These are phyloP conservation scores for Bradynema listronoti DNA, from an alignment of 1,140 invertebrate species.

Conservation along the genomic window DNA sequence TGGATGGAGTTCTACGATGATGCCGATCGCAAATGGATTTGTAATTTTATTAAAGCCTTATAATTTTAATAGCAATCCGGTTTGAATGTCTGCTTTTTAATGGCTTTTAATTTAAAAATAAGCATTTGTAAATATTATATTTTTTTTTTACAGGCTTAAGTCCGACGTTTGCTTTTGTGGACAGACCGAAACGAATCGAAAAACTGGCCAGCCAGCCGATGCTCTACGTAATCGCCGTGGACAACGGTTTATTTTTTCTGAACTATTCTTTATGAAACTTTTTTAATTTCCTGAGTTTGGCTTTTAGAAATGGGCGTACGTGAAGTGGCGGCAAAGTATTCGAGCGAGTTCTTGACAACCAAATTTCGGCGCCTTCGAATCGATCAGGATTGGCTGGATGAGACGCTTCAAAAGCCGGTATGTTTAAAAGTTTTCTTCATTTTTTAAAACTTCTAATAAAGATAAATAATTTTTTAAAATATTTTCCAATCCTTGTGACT, in stretches of 20 bases:
- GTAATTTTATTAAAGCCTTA: too few relatives aligned
- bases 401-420: constrained; percentile 28
- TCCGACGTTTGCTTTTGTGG: constrained; percentile 22
- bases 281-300: too few relatives aligned
- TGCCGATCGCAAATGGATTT: constrained; percentile 25
- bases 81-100: too few relatives aligned
- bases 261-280: too few relatives aligned
- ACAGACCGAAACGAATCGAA: constrained; percentile 32
- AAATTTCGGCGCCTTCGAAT: constrained; percentile 35
- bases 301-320: constrained; percentile 39
- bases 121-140: constrained; percentile 10
- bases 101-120: background rate
- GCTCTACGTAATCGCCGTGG: constrained; percentile 42
- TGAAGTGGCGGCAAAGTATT: constrained; percentile 40
- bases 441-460: too few relatives aligned
- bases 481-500: too few relatives aligned
- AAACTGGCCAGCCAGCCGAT: constrained; percentile 3
- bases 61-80: too few relatives aligned
- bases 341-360: constrained; percentile 23
- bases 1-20: constrained; percentile 37
- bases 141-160: constrained; percentile 31
- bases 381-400: constrained; percentile 29
- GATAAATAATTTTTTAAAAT: too few relatives aligned
- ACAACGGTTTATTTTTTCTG: constrained; percentile 46
- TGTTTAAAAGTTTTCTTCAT: constrained; percentile 2